A percentile compares a stretch with the other conserved stretches of the same genome.
phyloP scores from a whole-genome alignment of 2,797 vertebrate species.

The Hyperoplus immaculatus region DNA sequence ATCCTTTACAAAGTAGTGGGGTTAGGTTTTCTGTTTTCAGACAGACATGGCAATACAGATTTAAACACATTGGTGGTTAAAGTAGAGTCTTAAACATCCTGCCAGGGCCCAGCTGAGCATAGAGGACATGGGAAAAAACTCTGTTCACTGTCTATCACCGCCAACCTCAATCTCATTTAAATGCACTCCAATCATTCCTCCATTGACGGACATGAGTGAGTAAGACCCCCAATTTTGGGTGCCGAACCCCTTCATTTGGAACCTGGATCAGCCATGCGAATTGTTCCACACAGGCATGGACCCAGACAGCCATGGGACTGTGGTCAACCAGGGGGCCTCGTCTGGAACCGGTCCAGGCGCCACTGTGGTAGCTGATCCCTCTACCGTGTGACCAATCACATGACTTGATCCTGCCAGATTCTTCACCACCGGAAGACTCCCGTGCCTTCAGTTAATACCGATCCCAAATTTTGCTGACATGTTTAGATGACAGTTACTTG shows the following conservation, averaged over 20 bases:
- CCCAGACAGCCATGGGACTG: slow-evolving; percentile 84
- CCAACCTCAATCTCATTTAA: slow-evolving; percentile 72
- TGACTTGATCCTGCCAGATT: slow-evolving; percentile 45
- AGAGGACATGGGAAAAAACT: slow-evolving; percentile 57
- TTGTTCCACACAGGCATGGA: slow-evolving; percentile 69
- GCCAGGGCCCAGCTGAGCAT: slow-evolving; percentile 32
- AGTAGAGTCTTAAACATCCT: slow-evolving; percentile 30
- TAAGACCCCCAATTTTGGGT: slow-evolving; percentile 81
- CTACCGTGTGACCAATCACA: slow-evolving; percentile 70
- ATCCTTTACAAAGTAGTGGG: slow-evolving; percentile 18
- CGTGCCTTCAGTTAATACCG: neutral
- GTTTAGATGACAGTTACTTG: slow-evolving; percentile 32
- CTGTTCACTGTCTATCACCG: slow-evolving; percentile 54
- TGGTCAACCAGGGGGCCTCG: slow-evolving; percentile 80
- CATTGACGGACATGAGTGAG: slow-evolving; percentile 63
- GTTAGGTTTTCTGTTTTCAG: no score
- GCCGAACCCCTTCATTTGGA: slow-evolving; percentile 81
- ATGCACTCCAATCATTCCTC: slow-evolving; percentile 70
- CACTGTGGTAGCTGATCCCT: slow-evolving; percentile 70
- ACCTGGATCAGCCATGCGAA: slow-evolving; percentile 66
- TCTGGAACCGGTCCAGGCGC: slow-evolving; percentile 79
- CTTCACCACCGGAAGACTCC: slow-evolving; percentile 37
- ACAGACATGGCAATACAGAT: neutral
- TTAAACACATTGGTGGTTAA: slow-evolving; percentile 15
- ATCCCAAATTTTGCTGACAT: slow-evolving; percentile 24